These are phyloP conservation scores for Sclerurus mexicanus DNA, from an alignment of 2,113 vertebrate species.

Conservation along the genomic window DNA sequence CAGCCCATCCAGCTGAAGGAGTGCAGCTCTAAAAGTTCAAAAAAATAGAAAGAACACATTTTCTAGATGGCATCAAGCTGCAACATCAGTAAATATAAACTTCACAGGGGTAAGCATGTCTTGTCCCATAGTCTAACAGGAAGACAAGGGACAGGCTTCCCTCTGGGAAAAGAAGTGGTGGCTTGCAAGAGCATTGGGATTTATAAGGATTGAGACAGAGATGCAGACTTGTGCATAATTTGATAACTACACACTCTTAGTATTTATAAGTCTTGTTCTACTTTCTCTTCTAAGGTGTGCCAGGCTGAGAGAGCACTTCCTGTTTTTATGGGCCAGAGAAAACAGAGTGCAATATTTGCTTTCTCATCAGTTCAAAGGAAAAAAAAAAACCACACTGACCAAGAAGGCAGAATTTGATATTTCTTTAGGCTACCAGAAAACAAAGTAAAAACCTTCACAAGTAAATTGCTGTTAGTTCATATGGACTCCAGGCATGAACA, in stretches of 20 bases:
- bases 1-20: background rate
- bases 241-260: background rate
- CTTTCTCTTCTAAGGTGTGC: background rate
- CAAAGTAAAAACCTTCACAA: background rate
- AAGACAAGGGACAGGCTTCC: background rate
- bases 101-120: background rate
- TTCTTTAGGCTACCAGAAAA: background rate
- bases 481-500: background rate
- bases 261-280: background rate
- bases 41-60: background rate
- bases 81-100: background rate
- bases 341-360: background rate
- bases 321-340: background rate
- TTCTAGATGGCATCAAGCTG: background rate
- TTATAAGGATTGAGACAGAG: background rate
- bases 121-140: background rate
- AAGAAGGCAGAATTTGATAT: background rate
- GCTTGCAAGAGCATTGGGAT: background rate
- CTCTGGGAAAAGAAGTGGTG: background rate
- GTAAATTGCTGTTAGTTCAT: background rate
- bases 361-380: background rate
- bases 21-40: background rate
- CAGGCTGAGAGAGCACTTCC: background rate
- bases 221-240: background rate
- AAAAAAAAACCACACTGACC: accelerated